Conservation (phyloP, 2,888 invertebrate species). For the Prenolepis imparis region DNA sequence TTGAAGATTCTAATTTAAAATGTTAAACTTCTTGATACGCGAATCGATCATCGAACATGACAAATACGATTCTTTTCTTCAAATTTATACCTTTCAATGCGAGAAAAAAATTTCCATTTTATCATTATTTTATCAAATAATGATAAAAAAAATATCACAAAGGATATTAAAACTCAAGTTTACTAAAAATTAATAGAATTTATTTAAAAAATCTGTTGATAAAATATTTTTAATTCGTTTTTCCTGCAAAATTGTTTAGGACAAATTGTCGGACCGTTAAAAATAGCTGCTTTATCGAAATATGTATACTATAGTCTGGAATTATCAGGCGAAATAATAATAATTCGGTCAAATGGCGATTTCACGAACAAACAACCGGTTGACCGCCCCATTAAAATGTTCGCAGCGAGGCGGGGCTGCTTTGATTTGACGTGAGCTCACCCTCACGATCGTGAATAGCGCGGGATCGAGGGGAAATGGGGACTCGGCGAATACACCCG, state of each 20-base stretch:
- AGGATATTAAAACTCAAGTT: background rate
- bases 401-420: slow-evolving; percentile 36
- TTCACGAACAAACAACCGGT: slow-evolving; percentile 33
- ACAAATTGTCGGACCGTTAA: background rate
- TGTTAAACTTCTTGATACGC: background rate
- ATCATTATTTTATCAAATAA: background rate
- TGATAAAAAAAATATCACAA: background rate
- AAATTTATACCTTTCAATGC: background rate
- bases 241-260: slow-evolving; percentile 1
- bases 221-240: background rate
- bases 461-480: slow-evolving; percentile 43
- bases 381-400: slow-evolving; percentile 47
- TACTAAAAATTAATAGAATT: background rate
- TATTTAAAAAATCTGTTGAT: background rate
- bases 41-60: background rate
- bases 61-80: background rate
- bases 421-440: slow-evolving; percentile 53
- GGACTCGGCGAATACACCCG: slow-evolving; percentile 63
- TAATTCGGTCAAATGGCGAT: slow-evolving; percentile 48
- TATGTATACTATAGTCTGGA: background rate
- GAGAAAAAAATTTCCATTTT: background rate
- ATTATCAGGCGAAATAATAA: slow-evolving; percentile 40
- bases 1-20: background rate
- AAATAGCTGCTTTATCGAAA: background rate
- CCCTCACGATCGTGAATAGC: slow-evolving; percentile 46